A percentile compares a stretch with the other conserved stretches of the same genome.
phyloP scores from a whole-genome alignment of 2,113 vertebrate genomes.

The Loxodonta africana region DNA sequence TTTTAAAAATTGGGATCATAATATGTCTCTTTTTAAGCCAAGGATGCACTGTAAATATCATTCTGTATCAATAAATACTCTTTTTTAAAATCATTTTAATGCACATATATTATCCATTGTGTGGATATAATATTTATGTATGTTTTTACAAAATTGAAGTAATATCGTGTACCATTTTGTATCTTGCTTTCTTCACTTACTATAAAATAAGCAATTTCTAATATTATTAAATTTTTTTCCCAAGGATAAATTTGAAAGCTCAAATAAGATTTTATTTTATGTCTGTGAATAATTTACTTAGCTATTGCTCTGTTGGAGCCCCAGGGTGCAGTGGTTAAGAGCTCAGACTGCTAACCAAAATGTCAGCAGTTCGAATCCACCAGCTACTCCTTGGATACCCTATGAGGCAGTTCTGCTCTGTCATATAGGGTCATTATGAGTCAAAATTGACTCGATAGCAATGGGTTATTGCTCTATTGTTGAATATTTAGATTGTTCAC shows the following conservation, averaged over 20 bases:
- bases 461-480: neutral
- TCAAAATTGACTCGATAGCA: no score
- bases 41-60: neutral
- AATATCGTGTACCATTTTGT: neutral
- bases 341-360: no score
- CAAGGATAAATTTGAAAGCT: conserved; percentile 26
- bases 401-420: no score
- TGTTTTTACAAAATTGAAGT: conserved; percentile 53
- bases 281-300: conserved; percentile 16
- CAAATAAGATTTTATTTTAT: neutral
- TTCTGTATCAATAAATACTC: neutral
- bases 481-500: conserved; percentile 49
- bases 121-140: neutral
- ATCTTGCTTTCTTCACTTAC: conserved; percentile 17
- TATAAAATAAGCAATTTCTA: neutral
- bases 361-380: no score
- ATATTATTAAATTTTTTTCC: neutral
- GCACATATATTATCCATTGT: neutral
- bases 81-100: neutral
- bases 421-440: no score
- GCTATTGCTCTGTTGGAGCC: neutral
- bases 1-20: neutral
- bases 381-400: no score
- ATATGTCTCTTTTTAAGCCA: neutral
- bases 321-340: no score